Evolutionary conservation across 2,888 invertebrate genomes (phyloP), one percentile per base, ranked within the genome.

Genomic region (Stenchaetothrips biformis): DNA sequence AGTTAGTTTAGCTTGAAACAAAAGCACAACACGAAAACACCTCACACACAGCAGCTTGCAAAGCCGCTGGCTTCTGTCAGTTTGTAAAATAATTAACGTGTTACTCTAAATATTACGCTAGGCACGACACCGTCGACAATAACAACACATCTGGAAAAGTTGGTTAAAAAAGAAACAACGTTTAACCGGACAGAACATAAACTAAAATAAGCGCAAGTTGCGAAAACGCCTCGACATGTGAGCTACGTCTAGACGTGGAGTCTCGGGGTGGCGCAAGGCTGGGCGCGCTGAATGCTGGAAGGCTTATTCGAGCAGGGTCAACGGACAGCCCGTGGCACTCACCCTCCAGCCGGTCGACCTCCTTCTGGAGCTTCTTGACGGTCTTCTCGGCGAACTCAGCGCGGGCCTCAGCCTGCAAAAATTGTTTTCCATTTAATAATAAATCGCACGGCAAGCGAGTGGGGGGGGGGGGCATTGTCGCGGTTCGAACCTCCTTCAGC

Each of bases 321-420:
- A 80, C 79, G 11, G 25, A 77, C 49, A 59, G 62, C 59, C 9
- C n/a, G 62, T 18, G 48, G 48, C 59, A 81, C 85, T 83, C 91
- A 98, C 98, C 98, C 97, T 99, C 99, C 90, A 99, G 96, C 94
- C 99, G 96, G 93, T 99, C 99, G 89, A 99, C 99, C 89, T 99
- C 99, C 94, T 99, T 99, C 92, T 99, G 99, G 88, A 99, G 92
- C 90, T 99, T 99, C 94, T 99, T 99, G 87, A 99, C 99, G 86
- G 98, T 98, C 92, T 99, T 97, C 89, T 99, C 99, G 85, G 99
- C 99, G 90, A 95, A 99, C 89, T 99, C 98, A 86, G 99, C 99
- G 87, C 99, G 96, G 86, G 99, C 98, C 89, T 99, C 99, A 86
- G 99, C 99, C 91, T 91, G 82, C 0, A 82, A 81, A 37, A 1